Evolutionary conservation across 2,888 invertebrate genomes (phyloP).

Genomic region (Notodonta ziczac): DNA sequence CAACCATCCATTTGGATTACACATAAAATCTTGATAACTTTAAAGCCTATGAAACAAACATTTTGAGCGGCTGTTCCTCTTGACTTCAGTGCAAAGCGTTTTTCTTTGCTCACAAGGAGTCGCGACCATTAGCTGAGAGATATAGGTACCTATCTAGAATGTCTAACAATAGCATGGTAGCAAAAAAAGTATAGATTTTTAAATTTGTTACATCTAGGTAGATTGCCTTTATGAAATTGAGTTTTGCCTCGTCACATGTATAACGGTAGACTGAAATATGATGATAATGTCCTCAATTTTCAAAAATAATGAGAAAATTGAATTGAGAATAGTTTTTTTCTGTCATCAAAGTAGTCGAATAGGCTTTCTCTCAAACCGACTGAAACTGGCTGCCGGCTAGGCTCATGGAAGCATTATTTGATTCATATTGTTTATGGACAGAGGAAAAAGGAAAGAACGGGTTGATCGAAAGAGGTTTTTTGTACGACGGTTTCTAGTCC

Average conservation of each 20-base stretch:
- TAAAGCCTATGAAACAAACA: too few species aligned
- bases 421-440: constrained; percentile 3
- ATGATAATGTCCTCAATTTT: not conserved
- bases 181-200: too few species aligned
- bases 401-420: constrained; percentile 6
- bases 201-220: too few species aligned
- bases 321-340: not conserved
- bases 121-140: too few species aligned
- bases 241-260: not conserved
- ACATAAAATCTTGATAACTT: too few species aligned
- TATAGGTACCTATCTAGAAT: too few species aligned
- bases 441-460: constrained; percentile 6
- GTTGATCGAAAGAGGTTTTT: constrained; percentile 10
- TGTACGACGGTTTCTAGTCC: constrained; percentile 5
- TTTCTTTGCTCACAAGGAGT: too few species aligned
- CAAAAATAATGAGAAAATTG: not conserved
- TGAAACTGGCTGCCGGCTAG: not conserved
- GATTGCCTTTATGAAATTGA: not conserved
- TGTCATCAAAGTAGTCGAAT: not conserved
- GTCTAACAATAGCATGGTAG: too few species aligned
- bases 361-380: not conserved
- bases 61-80: too few species aligned
- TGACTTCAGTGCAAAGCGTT: too few species aligned
- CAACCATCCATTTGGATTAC: too few species aligned
- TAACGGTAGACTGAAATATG: not conserved